A percentile compares a stretch with the other conserved stretches of the same genome.
Conservation (phyloP, 2,113 vertebrate species). For the Saimiri boliviensis region DNA sequence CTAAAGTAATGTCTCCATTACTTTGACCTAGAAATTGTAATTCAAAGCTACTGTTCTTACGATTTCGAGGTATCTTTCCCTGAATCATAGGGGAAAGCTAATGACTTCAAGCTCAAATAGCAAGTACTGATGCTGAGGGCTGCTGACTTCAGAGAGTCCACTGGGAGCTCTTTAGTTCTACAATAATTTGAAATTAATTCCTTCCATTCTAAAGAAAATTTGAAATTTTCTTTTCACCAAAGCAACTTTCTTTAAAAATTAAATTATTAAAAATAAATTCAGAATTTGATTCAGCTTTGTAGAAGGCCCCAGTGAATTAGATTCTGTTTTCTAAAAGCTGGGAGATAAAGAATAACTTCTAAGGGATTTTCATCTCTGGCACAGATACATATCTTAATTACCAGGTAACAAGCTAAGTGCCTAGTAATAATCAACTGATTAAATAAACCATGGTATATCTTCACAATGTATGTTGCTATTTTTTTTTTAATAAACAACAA, state of each 20-base stretch:
- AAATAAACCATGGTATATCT: background rate
- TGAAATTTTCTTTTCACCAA: background rate
- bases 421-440: background rate
- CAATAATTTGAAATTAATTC: background rate
- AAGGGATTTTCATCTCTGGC: background rate
- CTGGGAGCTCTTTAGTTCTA: background rate
- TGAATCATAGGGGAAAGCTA: background rate
- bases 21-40: slow-evolving; percentile 41
- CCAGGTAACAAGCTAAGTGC: background rate
- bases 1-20: slow-evolving; percentile 18
- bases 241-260: slow-evolving; percentile 46
- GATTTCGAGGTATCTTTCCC: background rate
- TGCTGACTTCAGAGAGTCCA: background rate
- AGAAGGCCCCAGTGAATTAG: background rate
- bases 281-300: background rate
- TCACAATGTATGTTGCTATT: background rate
- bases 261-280: slow-evolving; percentile 34
- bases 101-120: slow-evolving; percentile 5
- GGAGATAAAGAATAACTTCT: background rate
- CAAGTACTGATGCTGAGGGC: background rate
- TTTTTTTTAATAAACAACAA: background rate
- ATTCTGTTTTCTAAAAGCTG: slow-evolving; percentile 1
- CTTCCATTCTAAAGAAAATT: slow-evolving; percentile 12
- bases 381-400: background rate
- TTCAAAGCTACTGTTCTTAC: slow-evolving; percentile 30